Evolutionary conservation across 2,888 invertebrate genomes (phyloP).

Genomic region (Eledona agricola): DNA sequence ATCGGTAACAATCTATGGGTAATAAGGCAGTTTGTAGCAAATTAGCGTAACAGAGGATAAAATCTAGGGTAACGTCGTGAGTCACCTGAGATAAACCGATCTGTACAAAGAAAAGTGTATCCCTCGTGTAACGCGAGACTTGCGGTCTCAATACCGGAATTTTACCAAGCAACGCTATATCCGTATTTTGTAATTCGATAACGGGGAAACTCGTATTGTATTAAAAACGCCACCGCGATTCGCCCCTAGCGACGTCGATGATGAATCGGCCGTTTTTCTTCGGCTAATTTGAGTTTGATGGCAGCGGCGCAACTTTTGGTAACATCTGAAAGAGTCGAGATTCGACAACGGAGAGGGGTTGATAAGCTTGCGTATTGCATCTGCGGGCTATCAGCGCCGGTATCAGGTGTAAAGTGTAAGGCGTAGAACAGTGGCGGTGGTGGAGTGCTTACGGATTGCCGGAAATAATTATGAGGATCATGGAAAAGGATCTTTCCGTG

Average conservation of each 20-base stretch:
- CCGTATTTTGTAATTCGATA: constrained; percentile 38
- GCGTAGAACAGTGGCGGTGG: constrained; percentile 43
- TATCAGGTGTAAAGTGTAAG: constrained; percentile 43
- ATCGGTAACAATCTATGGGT: constrained; percentile 12
- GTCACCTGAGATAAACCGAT: constrained; percentile 38
- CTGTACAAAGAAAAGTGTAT: constrained; percentile 36
- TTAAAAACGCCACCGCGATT: too few species aligned
- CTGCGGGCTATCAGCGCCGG: constrained; percentile 21
- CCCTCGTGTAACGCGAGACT: constrained; percentile 39
- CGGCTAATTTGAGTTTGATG: constrained; percentile 31
- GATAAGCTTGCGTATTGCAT: constrained; percentile 53
- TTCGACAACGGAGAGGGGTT: constrained; percentile 46
- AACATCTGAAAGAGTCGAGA: constrained; percentile 39
- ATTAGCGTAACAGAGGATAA: constrained; percentile 32
- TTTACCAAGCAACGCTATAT: constrained; percentile 35
- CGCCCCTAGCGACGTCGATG: constrained; percentile 17
- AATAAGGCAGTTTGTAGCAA: constrained; percentile 32
- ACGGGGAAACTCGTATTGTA: constrained; percentile 21
- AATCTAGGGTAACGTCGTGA: constrained; percentile 33
- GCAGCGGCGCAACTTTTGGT: constrained; percentile 30
- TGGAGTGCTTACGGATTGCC: constrained; percentile 23
- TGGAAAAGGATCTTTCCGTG: constrained; percentile 8
- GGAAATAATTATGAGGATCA: constrained; percentile 8
- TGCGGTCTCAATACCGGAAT: constrained; percentile 39
- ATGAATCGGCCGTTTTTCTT: constrained; percentile 20